phyloP scores from a whole-genome alignment of 1,140 invertebrate species.

The Ceratitis capitata region DNA sequence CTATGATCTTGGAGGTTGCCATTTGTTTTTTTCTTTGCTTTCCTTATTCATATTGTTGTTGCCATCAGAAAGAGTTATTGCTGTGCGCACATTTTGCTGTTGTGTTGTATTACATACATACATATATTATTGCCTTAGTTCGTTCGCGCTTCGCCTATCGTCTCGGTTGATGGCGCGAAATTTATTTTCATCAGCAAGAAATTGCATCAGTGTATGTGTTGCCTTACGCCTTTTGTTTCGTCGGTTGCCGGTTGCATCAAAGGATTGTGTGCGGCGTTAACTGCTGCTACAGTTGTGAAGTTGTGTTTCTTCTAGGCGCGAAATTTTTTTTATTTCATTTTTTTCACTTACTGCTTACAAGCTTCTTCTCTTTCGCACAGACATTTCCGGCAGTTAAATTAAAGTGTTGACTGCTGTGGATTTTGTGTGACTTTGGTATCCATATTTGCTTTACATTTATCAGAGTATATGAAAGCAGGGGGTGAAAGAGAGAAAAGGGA shows the following conservation, averaged over 20 bases:
- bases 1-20: background rate
- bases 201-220: conserved; percentile 42
- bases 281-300: conserved; percentile 35
- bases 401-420: conserved; percentile 53
- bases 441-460: background rate
- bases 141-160: background rate
- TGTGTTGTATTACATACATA: too few relatives aligned
- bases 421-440: conserved; percentile 33
- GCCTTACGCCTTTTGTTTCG: conserved; percentile 40
- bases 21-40: background rate
- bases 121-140: conserved; percentile 37
- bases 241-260: background rate
- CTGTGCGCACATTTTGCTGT: background rate
- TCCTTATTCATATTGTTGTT: background rate
- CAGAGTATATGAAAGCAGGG: too few relatives aligned
- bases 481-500: background rate
- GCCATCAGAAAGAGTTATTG: background rate
- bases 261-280: background rate
- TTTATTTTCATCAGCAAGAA: conserved; percentile 47
- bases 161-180: conserved; percentile 42
- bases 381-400: conserved; percentile 65
- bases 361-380: conserved; percentile 11
- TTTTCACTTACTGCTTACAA: conserved; percentile 45
- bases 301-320: conserved; percentile 56
- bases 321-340: conserved; percentile 62